Evolutionary conservation across 1,140 invertebrate genomes (phyloP), one percentile per base, ranked within the genome.

Genomic region (Amphibalanus amphitrite): DNA sequence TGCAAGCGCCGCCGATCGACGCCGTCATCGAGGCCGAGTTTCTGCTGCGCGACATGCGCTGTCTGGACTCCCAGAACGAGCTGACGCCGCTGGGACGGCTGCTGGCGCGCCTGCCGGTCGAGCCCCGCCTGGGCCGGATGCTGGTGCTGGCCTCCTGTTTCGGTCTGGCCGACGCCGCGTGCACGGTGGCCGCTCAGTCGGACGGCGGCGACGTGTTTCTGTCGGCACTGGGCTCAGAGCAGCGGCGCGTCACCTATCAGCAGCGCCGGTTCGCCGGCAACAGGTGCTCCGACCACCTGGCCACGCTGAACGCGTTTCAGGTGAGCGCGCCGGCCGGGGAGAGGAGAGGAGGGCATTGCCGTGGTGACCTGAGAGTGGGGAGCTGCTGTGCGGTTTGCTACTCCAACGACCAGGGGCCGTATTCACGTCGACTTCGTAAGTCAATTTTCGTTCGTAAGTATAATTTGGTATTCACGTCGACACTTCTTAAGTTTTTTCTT

Each of bases 91-190:
- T 97, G 0, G 95, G 94, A 0, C 87, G 88, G 74, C 94, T 97
- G 73, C 82, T 98, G n/a, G 94, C 93, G 0, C 89, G 92, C 73
- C 80, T 97, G 75, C 93, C 94, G 0, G 89, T 97, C 70, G 94
- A 97, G 78, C 94, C 95, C 0, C 85, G 92, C 29, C 83, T 96
- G 8, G 94, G 94, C 0, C 96, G 95, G 82, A 97, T 97, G 93
- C 89, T 97, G 85, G 87, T 97, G 28, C 82, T 97, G 28, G 92
- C 91, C 0, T 87, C 87, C 29, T 87, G 95, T 73, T 89, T 97
- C 75, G 85, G 87, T 69, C 88, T 89, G 75, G 93, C 91, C 0
- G 93, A 96, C 81, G 88, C 94, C 0, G 81, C 95, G 28, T 89
- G 91, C 20, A 94, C 91, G 1, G 93, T 98, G 85, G 94, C 95